A percentile compares a stretch with the other conserved stretches of the same genome.
These are phyloP conservation scores for Rafetus swinhoei DNA, from an alignment of 2,113 vertebrate genomes.

Conservation along the genomic window DNA sequence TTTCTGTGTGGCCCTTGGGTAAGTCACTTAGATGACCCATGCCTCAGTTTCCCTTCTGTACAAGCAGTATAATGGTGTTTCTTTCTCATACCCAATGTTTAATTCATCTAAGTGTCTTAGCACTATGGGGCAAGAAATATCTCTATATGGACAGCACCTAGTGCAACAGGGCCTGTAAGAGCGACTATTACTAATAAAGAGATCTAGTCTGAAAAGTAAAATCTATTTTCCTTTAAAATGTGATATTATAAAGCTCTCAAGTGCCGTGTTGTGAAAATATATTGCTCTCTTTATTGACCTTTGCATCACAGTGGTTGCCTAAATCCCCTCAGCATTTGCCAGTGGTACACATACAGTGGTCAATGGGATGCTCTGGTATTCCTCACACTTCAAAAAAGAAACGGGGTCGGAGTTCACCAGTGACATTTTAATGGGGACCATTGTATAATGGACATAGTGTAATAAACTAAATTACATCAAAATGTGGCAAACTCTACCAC, in stretches of 20 bases:
- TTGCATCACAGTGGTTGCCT: rapidly evolving
- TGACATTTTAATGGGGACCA: background rate
- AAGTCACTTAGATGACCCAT: rapidly evolving
- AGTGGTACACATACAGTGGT: background rate
- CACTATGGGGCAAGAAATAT: rapidly evolving
- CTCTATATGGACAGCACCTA: background rate
- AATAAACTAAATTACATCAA: background rate
- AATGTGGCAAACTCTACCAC: rapidly evolving
- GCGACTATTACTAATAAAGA: background rate
- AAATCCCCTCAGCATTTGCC: background rate
- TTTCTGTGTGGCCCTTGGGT: background rate
- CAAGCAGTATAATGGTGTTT: background rate
- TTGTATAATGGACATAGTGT: background rate
- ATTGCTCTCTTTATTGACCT: background rate
- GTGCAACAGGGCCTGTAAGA: background rate
- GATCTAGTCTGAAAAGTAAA: background rate
- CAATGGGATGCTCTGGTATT: background rate
- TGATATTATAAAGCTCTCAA: background rate
- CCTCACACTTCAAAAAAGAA: background rate
- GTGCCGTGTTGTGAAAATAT: background rate
- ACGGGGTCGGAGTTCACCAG: background rate
- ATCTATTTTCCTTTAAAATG: background rate
- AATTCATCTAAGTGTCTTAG: background rate
- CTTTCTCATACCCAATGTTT: background rate
- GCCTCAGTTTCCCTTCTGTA: background rate